Conservation (phyloP, 2,888 invertebrate genomes). For the Hypercompe scribonia region DNA sequence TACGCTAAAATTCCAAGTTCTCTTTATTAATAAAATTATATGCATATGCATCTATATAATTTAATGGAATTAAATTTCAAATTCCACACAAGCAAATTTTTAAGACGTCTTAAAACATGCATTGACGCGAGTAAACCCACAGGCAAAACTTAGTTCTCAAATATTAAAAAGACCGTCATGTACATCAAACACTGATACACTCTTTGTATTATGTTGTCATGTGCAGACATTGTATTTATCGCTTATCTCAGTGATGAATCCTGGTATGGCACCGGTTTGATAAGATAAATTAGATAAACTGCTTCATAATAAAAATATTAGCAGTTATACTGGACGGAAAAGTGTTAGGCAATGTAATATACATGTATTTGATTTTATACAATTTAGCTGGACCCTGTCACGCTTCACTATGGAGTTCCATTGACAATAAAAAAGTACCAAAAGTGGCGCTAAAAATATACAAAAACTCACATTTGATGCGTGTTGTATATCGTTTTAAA, state of each 20-base stretch:
- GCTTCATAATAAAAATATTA: constrained; percentile 10
- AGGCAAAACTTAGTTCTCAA: not conserved
- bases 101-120: too few relatives aligned
- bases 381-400: too few relatives aligned
- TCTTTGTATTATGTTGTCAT: constrained; percentile 7
- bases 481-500: too few relatives aligned
- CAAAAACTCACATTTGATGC: too few relatives aligned
- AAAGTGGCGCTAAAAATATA: too few relatives aligned
- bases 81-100: too few relatives aligned
- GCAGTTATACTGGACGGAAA: not conserved
- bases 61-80: not conserved
- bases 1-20: too few relatives aligned
- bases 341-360: not conserved
- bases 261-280: constrained; percentile 33
- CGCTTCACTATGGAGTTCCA: too few relatives aligned
- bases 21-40: too few relatives aligned
- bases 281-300: constrained; percentile 29
- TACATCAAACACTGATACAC: not conserved
- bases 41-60: too few relatives aligned
- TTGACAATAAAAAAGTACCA: too few relatives aligned
- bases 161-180: not conserved
- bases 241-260: constrained; percentile 19
- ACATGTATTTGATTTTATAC: not conserved
- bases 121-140: not conserved
- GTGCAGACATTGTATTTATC: constrained; percentile 11